Evolutionary conservation across 2,113 vertebrate genomes (phyloP), one percentile per base, ranked within the genome.

Genomic region (Nothoprocta perdicaria): DNA sequence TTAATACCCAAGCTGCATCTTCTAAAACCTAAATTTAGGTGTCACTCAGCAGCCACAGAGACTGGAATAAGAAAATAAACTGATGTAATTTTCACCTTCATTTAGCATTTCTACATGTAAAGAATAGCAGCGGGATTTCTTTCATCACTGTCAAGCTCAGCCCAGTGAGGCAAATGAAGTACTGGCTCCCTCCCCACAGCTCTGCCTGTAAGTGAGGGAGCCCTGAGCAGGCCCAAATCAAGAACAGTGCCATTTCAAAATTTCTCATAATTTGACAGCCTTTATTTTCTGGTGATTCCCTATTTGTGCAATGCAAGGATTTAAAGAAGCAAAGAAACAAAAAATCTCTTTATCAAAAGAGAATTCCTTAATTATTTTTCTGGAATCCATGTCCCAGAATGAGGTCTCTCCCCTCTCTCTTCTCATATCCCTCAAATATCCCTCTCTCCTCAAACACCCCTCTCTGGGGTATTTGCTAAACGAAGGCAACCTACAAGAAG

Each of bases 401-500:
- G 1, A 21, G 19, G 5, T 41, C 15, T 55, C 53, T 55, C 53
- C 27, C 27, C 21, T 27, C 18, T 38, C 8, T 63, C 22, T 38
- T 8, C 35, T 38, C 35, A 38, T 38, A 38, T 38, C 35, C 35
- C 35, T 38, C 35, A 38, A 38, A 38, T 38, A 38, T 27, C 21
- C 22, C 18, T 38, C 9, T 63, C 22, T 41, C 40, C 41, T 81
- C 61, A 55, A 40, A 74, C 35, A 8, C 35, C 35, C 35, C 35
- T 38, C 35, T 38, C 35, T 91, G 23, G 33, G 40, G 57, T 63
- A 69, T 53, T 43, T 75, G 57, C 46, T 69, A 50, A 79, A 71
- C 0, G 0, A 74, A 74, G 40, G 18, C 4, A 1, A 58, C 48
- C 45, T 46, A 27, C 19, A 85, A 22, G 48, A 48, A 4, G 11